These are phyloP conservation scores for Dicycla oo DNA, from an alignment of 2,888 invertebrate genomes.

Conservation along the genomic window DNA sequence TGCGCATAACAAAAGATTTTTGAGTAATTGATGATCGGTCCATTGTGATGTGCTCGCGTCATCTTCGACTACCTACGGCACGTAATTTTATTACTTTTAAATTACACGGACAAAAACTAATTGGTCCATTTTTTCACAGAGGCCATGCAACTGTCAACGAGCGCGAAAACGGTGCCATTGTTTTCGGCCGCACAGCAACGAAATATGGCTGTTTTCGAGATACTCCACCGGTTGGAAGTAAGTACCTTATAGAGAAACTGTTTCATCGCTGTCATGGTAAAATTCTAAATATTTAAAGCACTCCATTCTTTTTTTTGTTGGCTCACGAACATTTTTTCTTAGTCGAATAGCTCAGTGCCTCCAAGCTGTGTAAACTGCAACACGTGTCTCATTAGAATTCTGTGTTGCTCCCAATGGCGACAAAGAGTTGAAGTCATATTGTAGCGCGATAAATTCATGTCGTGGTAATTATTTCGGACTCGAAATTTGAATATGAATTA, in stretches of 20 bases:
- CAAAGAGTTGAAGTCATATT: conserved; percentile 72
- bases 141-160: conserved; percentile 98
- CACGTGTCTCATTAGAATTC: conserved; percentile 80
- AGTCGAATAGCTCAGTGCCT: conserved; percentile 61
- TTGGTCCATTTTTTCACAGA: conserved; percentile 89
- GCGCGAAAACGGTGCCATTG: conserved; percentile 97
- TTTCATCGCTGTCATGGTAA: conserved; percentile 40
- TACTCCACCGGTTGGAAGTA: conserved; percentile 99
- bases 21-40: neutral
- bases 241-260: conserved; percentile 74
- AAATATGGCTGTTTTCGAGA: conserved; percentile 99
- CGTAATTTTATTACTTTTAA: conserved; percentile 24
- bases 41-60: conserved; percentile 9
- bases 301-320: conserved; percentile 73
- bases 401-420: conserved; percentile 68
- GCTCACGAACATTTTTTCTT: conserved; percentile 67
- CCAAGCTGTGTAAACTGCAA: conserved; percentile 81
- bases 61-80: conserved; percentile 15
- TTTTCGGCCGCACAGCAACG: conserved; percentile 97
- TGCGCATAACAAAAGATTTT: conserved; percentile 6
- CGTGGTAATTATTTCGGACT: conserved; percentile 77
- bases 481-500: conserved; percentile 85
- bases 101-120: conserved; percentile 26
- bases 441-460: conserved; percentile 79
- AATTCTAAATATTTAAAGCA: conserved; percentile 70